phyloP scores from a whole-genome alignment of 2,888 invertebrate species.

The Eledona agricola region DNA sequence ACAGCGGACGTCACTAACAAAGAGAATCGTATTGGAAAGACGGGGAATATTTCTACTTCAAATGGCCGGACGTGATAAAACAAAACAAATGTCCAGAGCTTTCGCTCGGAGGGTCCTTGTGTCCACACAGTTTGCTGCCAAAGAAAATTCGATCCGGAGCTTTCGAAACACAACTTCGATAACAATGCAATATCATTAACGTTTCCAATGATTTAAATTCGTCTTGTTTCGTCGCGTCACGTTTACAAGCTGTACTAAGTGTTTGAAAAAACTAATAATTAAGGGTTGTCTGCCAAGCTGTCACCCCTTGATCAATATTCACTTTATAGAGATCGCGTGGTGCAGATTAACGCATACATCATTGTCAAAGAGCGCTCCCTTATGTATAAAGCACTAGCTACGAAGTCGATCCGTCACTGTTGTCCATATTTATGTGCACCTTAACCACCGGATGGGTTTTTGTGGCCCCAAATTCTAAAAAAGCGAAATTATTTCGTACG shows the following conservation, averaged over 20 bases:
- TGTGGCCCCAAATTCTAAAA: constrained; percentile 50
- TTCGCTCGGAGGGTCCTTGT: no score
- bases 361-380: constrained; percentile 30
- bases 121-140: no score
- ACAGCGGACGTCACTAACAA: constrained; percentile 32
- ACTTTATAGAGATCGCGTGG: constrained; percentile 22
- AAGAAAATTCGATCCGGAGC: constrained; percentile 1
- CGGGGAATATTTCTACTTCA: constrained; percentile 40
- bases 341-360: constrained; percentile 19
- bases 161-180: constrained; percentile 25
- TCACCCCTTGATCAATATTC: constrained; percentile 13
- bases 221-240: constrained; percentile 44
- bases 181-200: constrained; percentile 31
- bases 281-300: constrained; percentile 3
- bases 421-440: constrained; percentile 47
- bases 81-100: no score
- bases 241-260: no score
- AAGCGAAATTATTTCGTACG: constrained; percentile 52
- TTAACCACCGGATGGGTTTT: constrained; percentile 52
- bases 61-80: no score
- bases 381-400: constrained; percentile 21
- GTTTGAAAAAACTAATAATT: no score
- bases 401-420: constrained; percentile 24
- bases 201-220: constrained; percentile 14
- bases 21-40: constrained; percentile 33